Base-by-base conservation (phyloP, 2,113 vertebrate genomes). In the Colistium nudipinnis region DNA sequence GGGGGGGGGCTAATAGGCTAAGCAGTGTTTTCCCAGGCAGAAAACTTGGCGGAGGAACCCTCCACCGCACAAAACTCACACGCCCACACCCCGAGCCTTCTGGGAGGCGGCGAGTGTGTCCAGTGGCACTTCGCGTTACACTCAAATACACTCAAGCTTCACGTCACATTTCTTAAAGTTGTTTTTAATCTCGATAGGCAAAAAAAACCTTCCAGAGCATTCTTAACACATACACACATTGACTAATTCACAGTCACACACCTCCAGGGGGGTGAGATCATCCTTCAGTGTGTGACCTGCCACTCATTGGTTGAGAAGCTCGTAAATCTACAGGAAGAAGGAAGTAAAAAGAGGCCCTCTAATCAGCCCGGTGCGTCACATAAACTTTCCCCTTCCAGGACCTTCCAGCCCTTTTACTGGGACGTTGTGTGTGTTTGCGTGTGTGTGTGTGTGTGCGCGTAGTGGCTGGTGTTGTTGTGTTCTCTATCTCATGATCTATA, bases 61-160 rank as follows among this genome's bases (percentile, higher is more conserved):
- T 62, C 52, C 55, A 43, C 14, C 27, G 81, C 92, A 89, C 82
- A 92, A 66, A 62, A 24, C 44, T 24, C 44, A 22, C 44, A 45
- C 65, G 63, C 77, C 12, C 56, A 64, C 88, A 85, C 81, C 83
- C 92, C 83, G 62, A 92, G 93, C 91, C 88, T 85, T 94, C 92
- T 90, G 89, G 94, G 91, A 95, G 94, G 94, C 92, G 94, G 93
- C 17, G 88, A 92, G 77, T 93, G 93, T 94, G 94, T 92, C 93
- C 93, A 57, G 90, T 96, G 94, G 93, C 95, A 94, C 92, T 93
- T 93, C 39, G 91, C 93, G 96, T 97, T 95, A 96, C 93, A 90
- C 92, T 97, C 95, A 96, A 93, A 93, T 90, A 91, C 90, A 93
- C 92, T 93, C 87, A 90, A 93, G 93, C 94, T 94, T 96, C 95